Evolutionary conservation across 2,888 invertebrate genomes (phyloP), one percentile per base, ranked within the genome.

Genomic region (Gandaritis pyraliata): DNA sequence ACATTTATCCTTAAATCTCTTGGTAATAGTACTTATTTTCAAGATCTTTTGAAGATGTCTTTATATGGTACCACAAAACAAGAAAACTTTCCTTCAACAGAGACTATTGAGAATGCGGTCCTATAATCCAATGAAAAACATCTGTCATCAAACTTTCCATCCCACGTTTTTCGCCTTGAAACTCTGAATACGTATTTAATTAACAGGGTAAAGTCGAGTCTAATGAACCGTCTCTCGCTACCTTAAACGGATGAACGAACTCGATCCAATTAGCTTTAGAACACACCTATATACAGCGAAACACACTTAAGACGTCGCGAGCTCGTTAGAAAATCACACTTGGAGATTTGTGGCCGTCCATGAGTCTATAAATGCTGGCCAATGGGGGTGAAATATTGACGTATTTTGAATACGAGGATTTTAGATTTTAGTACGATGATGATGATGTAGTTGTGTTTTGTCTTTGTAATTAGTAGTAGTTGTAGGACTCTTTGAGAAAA

Each of bases 161-260:
- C 38, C 29, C 39, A 16, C 49, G 33, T 46, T 48, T 46, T 16
- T 36, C 38, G 41, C 43, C 45, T 54, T 50, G 70, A 75, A 78
- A 75, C 70, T 72, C 73, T 80, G 80, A 83, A 85, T 81, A 76
- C 75, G 77, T 81, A 83, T 85, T 80, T 83, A 83, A 87, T 86
- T 83, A 86, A 82, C 81, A 83, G 77, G 75, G 78, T 83, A 85
- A 86, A 86, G 86, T 85, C 81, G 75, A 66, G 75, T 72, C 82
- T 88, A 90, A 89, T 88, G 88, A 91, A 89, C 83, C 84, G 79
- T 84, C 80, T 77, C 78, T 63, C 55, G 54, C 78, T 82, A 80
- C 82, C 86, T 85, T 89, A 90, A 89, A 87, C 84, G 89, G 90
- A 88, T 90, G 83, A 88, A 77, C 81, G 81, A 83, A 86, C 72